Evolutionary conservation across 2,113 vertebrate species (phyloP).

Genomic region (Ictidomys tridecemlineatus): DNA sequence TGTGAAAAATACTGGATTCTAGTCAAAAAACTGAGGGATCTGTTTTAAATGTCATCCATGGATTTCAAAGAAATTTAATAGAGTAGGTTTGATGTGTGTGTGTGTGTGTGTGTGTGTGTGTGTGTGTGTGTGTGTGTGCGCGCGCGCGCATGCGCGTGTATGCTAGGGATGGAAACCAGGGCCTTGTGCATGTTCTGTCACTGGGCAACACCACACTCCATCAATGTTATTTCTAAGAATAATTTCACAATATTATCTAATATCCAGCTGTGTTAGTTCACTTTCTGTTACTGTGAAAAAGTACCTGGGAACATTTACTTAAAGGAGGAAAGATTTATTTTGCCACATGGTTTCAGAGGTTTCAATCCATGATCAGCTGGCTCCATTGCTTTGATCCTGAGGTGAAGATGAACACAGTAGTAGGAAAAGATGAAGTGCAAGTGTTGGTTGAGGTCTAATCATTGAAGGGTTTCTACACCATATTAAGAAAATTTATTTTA

Average conservation of each 20-base stretch:
- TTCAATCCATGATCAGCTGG: background rate
- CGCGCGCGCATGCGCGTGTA: too few relatives aligned
- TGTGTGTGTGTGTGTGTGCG: too few relatives aligned
- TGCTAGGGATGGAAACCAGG: too few relatives aligned
- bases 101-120: too few relatives aligned
- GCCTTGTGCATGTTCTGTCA: too few relatives aligned
- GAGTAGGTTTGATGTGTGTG: background rate
- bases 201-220: too few relatives aligned
- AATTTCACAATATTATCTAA: too few relatives aligned
- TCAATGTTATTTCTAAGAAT: too few relatives aligned
- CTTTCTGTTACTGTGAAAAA: background rate
- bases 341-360: background rate
- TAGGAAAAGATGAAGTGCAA: background rate
- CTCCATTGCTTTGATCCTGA: background rate
- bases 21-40: background rate
- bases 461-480: background rate
- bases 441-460: background rate
- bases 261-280: background rate
- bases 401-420: background rate
- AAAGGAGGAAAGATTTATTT: too few relatives aligned
- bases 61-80: background rate
- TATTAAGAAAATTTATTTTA: background rate
- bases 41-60: background rate
- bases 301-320: too few relatives aligned
- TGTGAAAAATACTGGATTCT: too few relatives aligned